Evolutionary conservation across 2,888 invertebrate genomes (phyloP).

Genomic region (Lobophora halterata): DNA sequence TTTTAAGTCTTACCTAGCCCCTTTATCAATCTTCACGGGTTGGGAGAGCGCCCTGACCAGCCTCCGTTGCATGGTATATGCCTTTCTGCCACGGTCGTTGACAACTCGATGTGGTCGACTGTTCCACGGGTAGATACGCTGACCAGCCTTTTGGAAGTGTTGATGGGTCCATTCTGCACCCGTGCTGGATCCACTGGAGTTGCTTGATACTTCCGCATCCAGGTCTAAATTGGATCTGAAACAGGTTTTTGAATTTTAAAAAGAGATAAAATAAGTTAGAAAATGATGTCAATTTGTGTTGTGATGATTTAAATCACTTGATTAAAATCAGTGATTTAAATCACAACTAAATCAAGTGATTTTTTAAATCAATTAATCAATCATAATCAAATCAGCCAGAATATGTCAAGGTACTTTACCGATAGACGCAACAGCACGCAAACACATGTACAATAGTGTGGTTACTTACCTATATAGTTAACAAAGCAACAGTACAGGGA

Average conservation of each 20-base stretch:
- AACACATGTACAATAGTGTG: too few relatives aligned
- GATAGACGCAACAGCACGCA: too few relatives aligned
- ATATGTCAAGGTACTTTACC: too few relatives aligned
- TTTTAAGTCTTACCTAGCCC: constrained; percentile 25
- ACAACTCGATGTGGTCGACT: constrained; percentile 15
- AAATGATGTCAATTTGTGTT: too few relatives aligned
- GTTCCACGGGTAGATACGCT: constrained; percentile 2
- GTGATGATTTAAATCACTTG: too few relatives aligned
- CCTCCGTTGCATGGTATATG: constrained; percentile 36
- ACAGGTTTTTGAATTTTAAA: background rate
- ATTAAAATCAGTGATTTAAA: too few relatives aligned
- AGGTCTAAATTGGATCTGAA: background rate
- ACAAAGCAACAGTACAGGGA: too few relatives aligned
- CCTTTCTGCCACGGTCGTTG: constrained; percentile 17
- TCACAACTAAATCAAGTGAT: too few relatives aligned
- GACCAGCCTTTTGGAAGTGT: constrained; percentile 6
- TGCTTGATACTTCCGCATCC: background rate
- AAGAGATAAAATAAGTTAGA: too few relatives aligned
- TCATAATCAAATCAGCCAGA: too few relatives aligned
- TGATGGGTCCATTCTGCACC: constrained; percentile 10
- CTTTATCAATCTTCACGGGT: constrained; percentile 43
- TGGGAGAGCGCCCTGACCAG: constrained; percentile 41
- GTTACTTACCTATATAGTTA: too few relatives aligned
- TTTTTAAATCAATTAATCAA: too few relatives aligned
- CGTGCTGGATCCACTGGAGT: constrained; percentile 9